These are phyloP conservation scores for Scomber colias DNA, from an alignment of 2,113 vertebrate species.

Conservation along the genomic window DNA sequence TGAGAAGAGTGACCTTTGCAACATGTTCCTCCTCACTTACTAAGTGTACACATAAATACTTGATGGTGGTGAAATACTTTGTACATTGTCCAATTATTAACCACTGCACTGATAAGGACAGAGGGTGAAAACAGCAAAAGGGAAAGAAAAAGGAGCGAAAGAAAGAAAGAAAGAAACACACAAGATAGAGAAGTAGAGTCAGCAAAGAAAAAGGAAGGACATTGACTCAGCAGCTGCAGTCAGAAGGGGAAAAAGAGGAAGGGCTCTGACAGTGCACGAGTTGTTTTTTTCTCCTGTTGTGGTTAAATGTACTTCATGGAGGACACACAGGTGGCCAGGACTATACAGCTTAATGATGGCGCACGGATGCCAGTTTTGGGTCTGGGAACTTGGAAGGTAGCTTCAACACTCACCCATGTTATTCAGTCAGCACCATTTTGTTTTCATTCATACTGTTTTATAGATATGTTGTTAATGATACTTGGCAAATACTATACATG, in stretches of 20 bases:
- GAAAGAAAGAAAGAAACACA: constrained; percentile 6
- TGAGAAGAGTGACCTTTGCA: constrained; percentile 71
- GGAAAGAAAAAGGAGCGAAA: background rate
- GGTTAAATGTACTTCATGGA: constrained; percentile 60
- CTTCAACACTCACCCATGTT: background rate
- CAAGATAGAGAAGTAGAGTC: constrained; percentile 5
- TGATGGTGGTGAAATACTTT: constrained; percentile 41
- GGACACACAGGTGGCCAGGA: constrained; percentile 44
- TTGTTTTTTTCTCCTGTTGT: background rate
- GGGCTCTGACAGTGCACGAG: constrained; percentile 3
- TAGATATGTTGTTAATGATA: background rate
- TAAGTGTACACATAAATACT: constrained; percentile 56
- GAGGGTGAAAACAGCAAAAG: constrained; percentile 2
- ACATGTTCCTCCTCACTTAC: constrained; percentile 43
- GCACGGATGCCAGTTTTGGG: constrained; percentile 82
- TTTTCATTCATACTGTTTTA: background rate
- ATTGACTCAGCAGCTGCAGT: constrained; percentile 46
- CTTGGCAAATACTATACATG: background rate
- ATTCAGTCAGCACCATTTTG: background rate
- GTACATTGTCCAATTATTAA: constrained; percentile 75
- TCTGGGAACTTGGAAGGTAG: constrained; percentile 84
- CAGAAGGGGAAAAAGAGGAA: constrained; percentile 41
- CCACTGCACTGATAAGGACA: constrained; percentile 43
- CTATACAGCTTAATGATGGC: constrained; percentile 80
- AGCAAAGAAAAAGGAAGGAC: constrained; percentile 49